A percentile compares a stretch with the other conserved stretches of the same genome.
Conservation (phyloP, 2,888 invertebrate species). For the Germaria angustata region DNA sequence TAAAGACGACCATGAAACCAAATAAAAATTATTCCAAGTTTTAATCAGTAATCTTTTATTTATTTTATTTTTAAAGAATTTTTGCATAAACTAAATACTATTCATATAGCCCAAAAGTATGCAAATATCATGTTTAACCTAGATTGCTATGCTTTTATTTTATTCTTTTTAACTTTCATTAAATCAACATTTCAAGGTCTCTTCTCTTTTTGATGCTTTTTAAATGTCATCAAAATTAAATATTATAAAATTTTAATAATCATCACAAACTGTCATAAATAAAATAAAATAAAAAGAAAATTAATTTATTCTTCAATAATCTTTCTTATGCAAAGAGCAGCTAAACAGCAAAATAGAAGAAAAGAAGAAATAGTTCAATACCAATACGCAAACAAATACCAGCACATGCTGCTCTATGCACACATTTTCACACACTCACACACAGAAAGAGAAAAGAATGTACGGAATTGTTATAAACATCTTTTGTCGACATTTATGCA, state of each 20-base stretch:
- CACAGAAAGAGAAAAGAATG: background rate
- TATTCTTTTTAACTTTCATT: background rate
- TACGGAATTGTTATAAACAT: constrained; percentile 2
- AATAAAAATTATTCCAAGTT: too few relatives aligned
- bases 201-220: background rate
- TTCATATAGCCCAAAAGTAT: constrained; percentile 2
- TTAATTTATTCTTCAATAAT: constrained; percentile 15
- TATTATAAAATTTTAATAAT: constrained; percentile 7
- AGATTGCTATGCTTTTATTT: constrained; percentile 4
- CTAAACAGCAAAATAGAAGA: too few relatives aligned
- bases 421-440: background rate
- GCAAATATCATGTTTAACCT: background rate
- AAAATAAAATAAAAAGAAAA: background rate
- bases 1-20: too few relatives aligned
- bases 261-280: background rate
- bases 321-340: constrained; percentile 4
- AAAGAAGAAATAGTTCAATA: constrained; percentile 50
- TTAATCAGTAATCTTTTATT: too few relatives aligned
- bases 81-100: too few relatives aligned
- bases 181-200: background rate
- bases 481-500: constrained; percentile 55
- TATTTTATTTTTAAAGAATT: too few relatives aligned
- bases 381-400: constrained; percentile 19
- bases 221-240: constrained; percentile 1
- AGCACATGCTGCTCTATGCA: background rate